Base-by-base conservation (phyloP, 1,140 invertebrate species). In the Scaptodrosophila lebanonensis region DNA sequence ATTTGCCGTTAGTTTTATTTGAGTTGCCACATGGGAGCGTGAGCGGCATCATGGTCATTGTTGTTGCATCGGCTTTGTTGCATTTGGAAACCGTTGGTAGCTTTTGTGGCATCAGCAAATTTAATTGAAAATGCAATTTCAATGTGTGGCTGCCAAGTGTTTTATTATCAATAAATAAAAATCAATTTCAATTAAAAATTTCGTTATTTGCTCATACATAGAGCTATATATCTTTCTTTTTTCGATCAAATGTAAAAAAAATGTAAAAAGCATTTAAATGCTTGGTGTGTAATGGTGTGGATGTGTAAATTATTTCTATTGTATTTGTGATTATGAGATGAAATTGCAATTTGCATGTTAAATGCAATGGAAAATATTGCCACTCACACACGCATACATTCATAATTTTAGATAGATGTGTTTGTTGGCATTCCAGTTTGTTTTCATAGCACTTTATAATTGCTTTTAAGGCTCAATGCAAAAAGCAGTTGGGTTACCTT, bases 81-180 rank as follows among this genome's bases (percentile, higher is more conserved):
- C 43, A 63, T 48, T 33, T 64, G 50, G 50, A 48, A 30, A 54
- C 33, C 12, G 39, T 69, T 39, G 49, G 38, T 50, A 54, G 61
- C 40, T 63, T 57, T 48, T 40, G 58, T 68, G 42, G 66, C 51
- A 52, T 32, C 44, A 48, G 38, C 56, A 45, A 79, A 58, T 73
- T 77, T 79, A 82, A 77, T 77, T 82, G 73, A 82, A 77, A 77
- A 69, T 77, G 68, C 75, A 77, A 82, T 77, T 77, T 45, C 54
- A 50, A 61, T 65, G 38, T 48, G 35, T 54, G 45, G 56, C 27
- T 15, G 38, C 45, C n/a, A 27, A 16, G 47, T 49, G 43, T 66
- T 66, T 67, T 59, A 53, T 69, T 60, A 67, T 63, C 72, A 69
- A 82, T 77, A 82, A 77, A 82, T 79, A 73, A 72, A n/a, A 77